These are phyloP conservation scores for Eufriesea mexicana DNA, from an alignment of 1,140 invertebrate genomes.

Conservation along the genomic window DNA sequence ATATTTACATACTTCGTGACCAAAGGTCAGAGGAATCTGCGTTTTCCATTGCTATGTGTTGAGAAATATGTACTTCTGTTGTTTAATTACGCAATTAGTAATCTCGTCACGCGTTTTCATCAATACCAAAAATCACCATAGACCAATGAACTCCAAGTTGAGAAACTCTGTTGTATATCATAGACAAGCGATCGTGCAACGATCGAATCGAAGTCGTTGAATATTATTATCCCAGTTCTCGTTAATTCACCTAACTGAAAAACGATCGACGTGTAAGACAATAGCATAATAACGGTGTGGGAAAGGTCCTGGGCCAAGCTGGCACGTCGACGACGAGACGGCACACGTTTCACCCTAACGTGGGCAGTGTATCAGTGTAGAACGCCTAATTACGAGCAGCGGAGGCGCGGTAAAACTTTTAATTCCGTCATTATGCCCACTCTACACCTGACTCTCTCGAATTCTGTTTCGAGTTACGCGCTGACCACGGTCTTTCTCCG, in stretches of 20 bases:
- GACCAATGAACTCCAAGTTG: too few species aligned
- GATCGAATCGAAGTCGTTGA: background rate
- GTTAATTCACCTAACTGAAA: slow-evolving; percentile 36
- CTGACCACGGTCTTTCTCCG: background rate
- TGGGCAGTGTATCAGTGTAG: background rate
- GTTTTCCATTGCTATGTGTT: too few species aligned
- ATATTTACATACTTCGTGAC: too few species aligned
- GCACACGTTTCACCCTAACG: slow-evolving; percentile 47
- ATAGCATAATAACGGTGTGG: slow-evolving; percentile 56
- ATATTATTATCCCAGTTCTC: slow-evolving; percentile 36
- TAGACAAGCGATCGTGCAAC: background rate
- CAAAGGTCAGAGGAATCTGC: too few species aligned
- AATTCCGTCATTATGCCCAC: slow-evolving; percentile 47
- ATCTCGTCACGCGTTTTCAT: too few species aligned
- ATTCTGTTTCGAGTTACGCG: slow-evolving; percentile 4
- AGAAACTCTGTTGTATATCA: too few species aligned
- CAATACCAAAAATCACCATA: too few species aligned
- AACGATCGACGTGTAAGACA: slow-evolving; percentile 31
- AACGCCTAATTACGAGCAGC: slow-evolving; percentile 49
- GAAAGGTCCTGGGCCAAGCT: slow-evolving; percentile 52
- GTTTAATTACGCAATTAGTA: too few species aligned
- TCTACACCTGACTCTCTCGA: slow-evolving; percentile 36
- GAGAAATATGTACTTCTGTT: too few species aligned
- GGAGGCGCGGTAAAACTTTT: slow-evolving; percentile 56
- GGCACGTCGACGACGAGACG: slow-evolving; percentile 38